These are phyloP conservation scores for Eriocheir sinensis DNA, from an alignment of 1,140 invertebrate species.

Conservation along the genomic window DNA sequence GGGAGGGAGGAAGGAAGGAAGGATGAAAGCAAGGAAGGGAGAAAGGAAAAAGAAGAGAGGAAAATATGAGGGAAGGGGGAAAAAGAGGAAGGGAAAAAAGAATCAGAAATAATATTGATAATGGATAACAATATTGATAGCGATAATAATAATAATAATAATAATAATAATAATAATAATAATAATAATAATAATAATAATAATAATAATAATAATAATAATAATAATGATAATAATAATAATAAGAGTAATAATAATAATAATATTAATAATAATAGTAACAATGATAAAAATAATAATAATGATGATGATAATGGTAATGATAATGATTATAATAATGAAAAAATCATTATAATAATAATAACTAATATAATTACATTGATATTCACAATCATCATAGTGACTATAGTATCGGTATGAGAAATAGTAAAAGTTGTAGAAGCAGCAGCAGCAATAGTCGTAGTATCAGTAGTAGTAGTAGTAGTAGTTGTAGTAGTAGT, in stretches of 20 bases:
- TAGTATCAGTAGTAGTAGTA: too few relatives aligned
- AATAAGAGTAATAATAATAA: slow-evolving; percentile 42
- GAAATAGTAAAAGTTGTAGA: not conserved
- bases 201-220: slow-evolving; percentile 46
- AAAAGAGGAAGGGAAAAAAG: too few relatives aligned
- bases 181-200: slow-evolving; percentile 36
- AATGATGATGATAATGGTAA: slow-evolving; percentile 32
- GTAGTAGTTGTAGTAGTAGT: too few relatives aligned
- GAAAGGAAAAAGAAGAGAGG: too few relatives aligned
- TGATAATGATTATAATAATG: slow-evolving; percentile 26
- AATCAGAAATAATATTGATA: too few relatives aligned
- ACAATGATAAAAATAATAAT: slow-evolving; percentile 42
- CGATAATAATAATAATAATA: slow-evolving; percentile 14
- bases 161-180: slow-evolving; percentile 46
- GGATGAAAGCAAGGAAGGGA: too few relatives aligned
- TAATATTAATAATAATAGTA: slow-evolving; percentile 46
- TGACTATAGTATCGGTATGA: not conserved
- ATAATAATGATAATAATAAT: slow-evolving; percentile 31
- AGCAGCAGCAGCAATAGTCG: too few relatives aligned
- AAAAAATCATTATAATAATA: not conserved
- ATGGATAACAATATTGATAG: not conserved
- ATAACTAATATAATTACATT: slow-evolving; percentile 16
- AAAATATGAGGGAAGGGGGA: too few relatives aligned
- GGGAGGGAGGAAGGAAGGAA: too few relatives aligned
- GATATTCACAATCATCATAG: slow-evolving; percentile 29